Percentiles rank a stretch among this genome's conserved stretches.
phyloP scores from a whole-genome alignment of 2,113 vertebrate genomes.

The Alethe diademata region DNA sequence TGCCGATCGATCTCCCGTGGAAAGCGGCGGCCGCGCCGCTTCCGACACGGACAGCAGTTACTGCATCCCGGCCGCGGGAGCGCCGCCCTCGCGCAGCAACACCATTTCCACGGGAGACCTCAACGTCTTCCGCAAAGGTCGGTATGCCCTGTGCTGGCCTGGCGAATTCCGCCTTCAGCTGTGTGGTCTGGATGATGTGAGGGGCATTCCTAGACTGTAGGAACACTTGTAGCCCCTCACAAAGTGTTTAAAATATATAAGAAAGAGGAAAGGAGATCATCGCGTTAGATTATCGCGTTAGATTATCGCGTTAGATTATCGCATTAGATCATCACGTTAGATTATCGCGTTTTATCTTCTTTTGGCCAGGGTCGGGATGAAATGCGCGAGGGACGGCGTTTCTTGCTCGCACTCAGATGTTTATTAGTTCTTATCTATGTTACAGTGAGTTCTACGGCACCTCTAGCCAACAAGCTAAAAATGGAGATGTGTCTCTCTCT shows the following conservation, averaged over 20 bases:
- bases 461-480: too few species aligned
- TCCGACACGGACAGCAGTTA: conserved; percentile 91
- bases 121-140: conserved; percentile 89
- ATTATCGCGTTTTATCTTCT: too few species aligned
- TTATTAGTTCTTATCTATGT: too few species aligned
- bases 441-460: too few species aligned
- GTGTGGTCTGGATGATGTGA: rapidly evolving
- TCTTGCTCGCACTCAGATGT: too few species aligned
- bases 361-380: too few species aligned
- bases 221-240: neutral
- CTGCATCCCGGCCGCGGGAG: conserved; percentile 80
- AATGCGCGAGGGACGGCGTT: too few species aligned
- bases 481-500: too few species aligned
- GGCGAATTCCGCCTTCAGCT: too few species aligned
- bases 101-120: conserved; percentile 90
- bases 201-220: neutral
- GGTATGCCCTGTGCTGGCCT: neutral
- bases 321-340: too few species aligned
- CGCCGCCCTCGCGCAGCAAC: conserved; percentile 86
- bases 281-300: too few species aligned
- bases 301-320: too few species aligned
- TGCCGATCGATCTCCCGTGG: conserved; percentile 90
- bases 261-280: neutral
- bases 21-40: conserved; percentile 81
- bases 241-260: neutral